Evolutionary conservation across 2,797 vertebrate genomes (phyloP), one percentile per base, ranked within the genome.

Genomic region (Esox lucius): DNA sequence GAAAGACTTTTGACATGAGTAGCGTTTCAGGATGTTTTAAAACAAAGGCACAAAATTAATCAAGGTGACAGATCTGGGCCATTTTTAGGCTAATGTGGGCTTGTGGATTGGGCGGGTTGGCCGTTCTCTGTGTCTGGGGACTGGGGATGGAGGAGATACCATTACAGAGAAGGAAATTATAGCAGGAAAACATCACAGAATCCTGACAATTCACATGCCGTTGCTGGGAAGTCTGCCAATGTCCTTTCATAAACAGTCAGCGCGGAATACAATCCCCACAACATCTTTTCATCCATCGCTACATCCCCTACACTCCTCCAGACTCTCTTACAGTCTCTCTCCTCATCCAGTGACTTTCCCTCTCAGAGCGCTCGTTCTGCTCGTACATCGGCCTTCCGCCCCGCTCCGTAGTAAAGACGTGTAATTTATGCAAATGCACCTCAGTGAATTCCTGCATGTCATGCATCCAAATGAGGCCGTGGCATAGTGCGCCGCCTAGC

Each of bases 1-100:
- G 90, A 91, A 90, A 91, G 91, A 91, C 91, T 92, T 92, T 90
- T 95, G 94, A 95, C 92, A 93, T 93, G 93, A 93, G 93, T 95
- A 94, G 93, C 90, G 88, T 91, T 92, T 93, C 89, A 61, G 91
- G 91, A 93, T 91, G 94, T 95, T 95, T 92, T 91, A 90, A 95
- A 91, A 96, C 95, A 95, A 96, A 95, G 93, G 94, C 87, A 93
- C 89, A 39, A 93, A 93, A 96, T 95, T 93, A 94, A 95, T 97
- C 94, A 95, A 90, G 85, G 80, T 92, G 94, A 96, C 94, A 96
- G 93, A 95, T 94, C 92, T 94, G 91, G 94, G 95, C 92, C 91
- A 89, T 93, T 94, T 94, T 95, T 94, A 93, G 94, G 93, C 92
- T 91, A 95, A 95, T 93, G 79, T 76, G 74, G 85, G 85, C 89